Evolutionary conservation across 2,888 invertebrate genomes (phyloP).

Genomic region (Sinodicranocentrus sp.): DNA sequence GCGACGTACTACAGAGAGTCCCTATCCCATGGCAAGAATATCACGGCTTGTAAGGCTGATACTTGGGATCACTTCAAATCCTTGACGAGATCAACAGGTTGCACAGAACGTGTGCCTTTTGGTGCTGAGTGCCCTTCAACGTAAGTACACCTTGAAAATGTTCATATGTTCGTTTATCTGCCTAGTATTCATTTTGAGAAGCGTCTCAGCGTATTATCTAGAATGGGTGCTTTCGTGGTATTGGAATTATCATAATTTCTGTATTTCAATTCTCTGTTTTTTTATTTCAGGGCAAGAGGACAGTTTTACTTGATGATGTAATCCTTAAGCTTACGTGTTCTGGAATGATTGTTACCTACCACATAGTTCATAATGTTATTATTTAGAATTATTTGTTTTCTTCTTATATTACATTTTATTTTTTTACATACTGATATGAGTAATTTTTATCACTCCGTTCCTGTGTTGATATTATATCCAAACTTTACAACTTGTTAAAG

Average conservation of each 20-base stretch:
- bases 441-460: no score
- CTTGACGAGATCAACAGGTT: constrained; percentile 66
- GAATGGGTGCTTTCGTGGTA: no score
- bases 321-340: background rate
- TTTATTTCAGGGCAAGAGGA: constrained; percentile 71
- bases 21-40: constrained; percentile 64
- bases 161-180: no score
- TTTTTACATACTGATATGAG: no score
- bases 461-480: no score
- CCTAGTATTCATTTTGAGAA: no score
- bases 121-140: constrained; percentile 69
- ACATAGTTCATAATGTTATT: no score
- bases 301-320: constrained; percentile 70
- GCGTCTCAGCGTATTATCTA: no score
- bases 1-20: constrained; percentile 70
- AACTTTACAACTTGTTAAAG: no score
- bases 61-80: constrained; percentile 67
- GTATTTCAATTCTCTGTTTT: constrained; percentile 53
- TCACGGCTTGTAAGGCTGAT: constrained; percentile 71
- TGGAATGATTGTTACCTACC: background rate
- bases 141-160: constrained; percentile 39
- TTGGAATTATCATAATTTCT: constrained; percentile 64
- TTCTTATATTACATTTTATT: background rate
- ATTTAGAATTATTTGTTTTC: constrained; percentile 6
- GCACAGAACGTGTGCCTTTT: constrained; percentile 63